These are phyloP conservation scores for Macrosiphum euphorbiae DNA, from an alignment of 2,888 invertebrate genomes.

Conservation along the genomic window DNA sequence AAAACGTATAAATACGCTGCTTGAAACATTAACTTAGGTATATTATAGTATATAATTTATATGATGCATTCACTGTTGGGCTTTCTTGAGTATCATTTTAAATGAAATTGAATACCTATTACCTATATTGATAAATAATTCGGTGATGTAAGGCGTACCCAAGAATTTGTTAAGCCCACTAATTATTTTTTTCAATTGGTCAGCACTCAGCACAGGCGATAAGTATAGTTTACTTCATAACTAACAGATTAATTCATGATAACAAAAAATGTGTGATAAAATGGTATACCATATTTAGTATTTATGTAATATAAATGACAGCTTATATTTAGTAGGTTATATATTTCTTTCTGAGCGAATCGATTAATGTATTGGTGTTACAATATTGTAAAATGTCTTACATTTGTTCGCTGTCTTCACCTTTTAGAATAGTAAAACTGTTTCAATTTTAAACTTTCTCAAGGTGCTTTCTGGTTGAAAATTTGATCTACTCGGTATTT, in stretches of 20 bases:
- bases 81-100: conserved; percentile 4
- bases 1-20: not conserved
- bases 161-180: not conserved
- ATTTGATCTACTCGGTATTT: not conserved
- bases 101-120: conserved; percentile 1
- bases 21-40: not conserved
- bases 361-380: no score
- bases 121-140: conserved; percentile 1
- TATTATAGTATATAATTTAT: not conserved
- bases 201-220: not conserved
- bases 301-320: not conserved
- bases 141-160: not conserved
- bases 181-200: not conserved
- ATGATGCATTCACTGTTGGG: not conserved
- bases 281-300: not conserved
- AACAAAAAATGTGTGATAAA: not conserved
- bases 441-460: not conserved
- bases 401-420: not conserved
- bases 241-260: not conserved
- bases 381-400: no score
- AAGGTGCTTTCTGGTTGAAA: not conserved
- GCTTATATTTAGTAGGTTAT: not conserved
- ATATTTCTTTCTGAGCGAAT: not conserved
- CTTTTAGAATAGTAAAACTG: not conserved
- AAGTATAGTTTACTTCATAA: not conserved